Evolutionary conservation across 2,113 vertebrate genomes (phyloP), one percentile per base, ranked within the genome.

Genomic region (Caranx ignobilis): DNA sequence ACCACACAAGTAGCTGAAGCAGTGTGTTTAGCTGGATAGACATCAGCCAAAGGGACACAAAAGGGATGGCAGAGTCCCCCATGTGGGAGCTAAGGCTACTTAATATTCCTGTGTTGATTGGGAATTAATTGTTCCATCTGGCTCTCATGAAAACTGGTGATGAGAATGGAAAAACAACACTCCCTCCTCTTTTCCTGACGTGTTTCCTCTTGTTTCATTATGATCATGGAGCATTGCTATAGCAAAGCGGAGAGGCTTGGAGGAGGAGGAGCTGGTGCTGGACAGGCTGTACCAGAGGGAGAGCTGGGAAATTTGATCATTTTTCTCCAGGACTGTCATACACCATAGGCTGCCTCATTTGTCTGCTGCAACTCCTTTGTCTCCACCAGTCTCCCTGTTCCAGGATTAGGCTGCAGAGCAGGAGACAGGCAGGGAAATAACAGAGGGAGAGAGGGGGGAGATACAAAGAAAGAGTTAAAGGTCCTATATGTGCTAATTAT

Each of bases 111-210:
- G 81, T 93, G 87, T 93, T 96, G 91, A 93, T 93, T 92, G 87
- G 91, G 90, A 94, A 96, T 96, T 96, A 96, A 96, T 96, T 95
- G 95, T 92, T 92, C 96, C 96, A 96, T 96, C 96, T 97, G 96
- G 92, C 93, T 79, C 92, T 81, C 72, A 62, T 94, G 91, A 85
- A 91, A 87, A 89, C 71, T 91, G 93, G 84, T 79, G 75, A 89
- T 50, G 48, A 80, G 62, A 75, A 75, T 87, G 81, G 87, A 91
- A 75, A 88, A 63, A 47, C 11, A 71, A 82, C 87, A 62, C 92
- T 82, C 75, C 82, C 88, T 92, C 86, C 75, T 79, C 84, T 88
- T 75, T 68, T 63, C 59, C 76, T 93, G 84, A 94, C 88, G 77
- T 66, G 86, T 77, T 91, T 82, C 72, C 82, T 83, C 77, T 87